Evolutionary conservation across 2,113 vertebrate species (phyloP), one percentile per base, ranked within the genome.

Genomic region (Penelope pileata): DNA sequence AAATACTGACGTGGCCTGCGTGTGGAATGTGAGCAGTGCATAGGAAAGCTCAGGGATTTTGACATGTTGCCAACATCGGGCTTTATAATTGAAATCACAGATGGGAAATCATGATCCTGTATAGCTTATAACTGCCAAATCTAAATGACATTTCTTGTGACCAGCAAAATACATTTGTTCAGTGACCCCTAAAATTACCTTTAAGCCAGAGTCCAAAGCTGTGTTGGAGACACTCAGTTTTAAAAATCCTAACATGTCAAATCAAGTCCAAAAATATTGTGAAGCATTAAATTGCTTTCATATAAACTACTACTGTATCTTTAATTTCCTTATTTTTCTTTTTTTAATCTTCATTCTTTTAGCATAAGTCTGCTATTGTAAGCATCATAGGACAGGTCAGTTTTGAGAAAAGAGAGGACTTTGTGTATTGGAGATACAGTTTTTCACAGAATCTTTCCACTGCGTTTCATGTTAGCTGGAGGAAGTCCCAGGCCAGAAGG

Each of bases 71-170:
- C 16, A 38, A 88, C 88, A 81, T n/a, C 11, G 18, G 47, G 32
- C 69, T 83, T 83, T 67, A 8, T 56, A 86, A 88, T 59, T 67
- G 47, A 91, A 91, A 90, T 88, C 47, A 60, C 48, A 84, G 62
- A 64, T 75, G 77, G 51, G 40, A 93, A 72, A 91, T 78, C 29
- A 15, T 36, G 24, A 72, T n/a, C 51, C 7, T 56, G 23, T 73
- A 15, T 45, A n/a, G 13, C 45, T 81, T 70, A 13, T 56, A 86
- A 60, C 43, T 72, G 40, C 24, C 36, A 92, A 68, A 40, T 47
- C 48, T 47, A 92, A 94, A 53, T 40, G 53, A 2, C 14, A 14
- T 82, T 91, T 92, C 40, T 38, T 27, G 11, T 17, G 45, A 66
- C 15, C 48, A 69, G 66, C 5, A 87, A 72, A 86, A 48, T 17